Base-by-base conservation (phyloP, 2,888 invertebrate genomes). In the Chesias legatella region DNA sequence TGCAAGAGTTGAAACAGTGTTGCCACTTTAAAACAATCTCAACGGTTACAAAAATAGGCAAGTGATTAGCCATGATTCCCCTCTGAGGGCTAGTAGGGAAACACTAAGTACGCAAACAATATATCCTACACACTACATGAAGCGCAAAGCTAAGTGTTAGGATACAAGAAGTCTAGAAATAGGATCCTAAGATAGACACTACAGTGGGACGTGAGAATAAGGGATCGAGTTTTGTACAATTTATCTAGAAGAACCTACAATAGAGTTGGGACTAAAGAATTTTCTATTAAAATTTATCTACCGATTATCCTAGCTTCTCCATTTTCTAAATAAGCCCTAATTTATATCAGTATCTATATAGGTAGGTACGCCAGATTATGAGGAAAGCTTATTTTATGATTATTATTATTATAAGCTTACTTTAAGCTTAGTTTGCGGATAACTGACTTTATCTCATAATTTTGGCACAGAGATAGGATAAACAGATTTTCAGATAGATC, bases 131-230 rank as follows among this genome's bases (percentile, higher is more conserved):
- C n/a, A 1, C 6, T 10, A 7, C 27, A 41, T 43, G 22, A 31
- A 37, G 42, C 40, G 22, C 35, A 22, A 32, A 43, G 47, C 47
- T 64, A 64, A 45, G 37, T 55, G 53, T 54, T 48, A 58, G 64
- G 67, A 60, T 63, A 62, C 58, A 57, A 61, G 13, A 57, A 37
- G 22, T 29, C 45, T 40, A 40, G 40, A 45, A 36, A 37, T 63
- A 55, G 64, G 70, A 63, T 63, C 63, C 67, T 73, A 79, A 58
- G 61, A 64, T 66, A 73, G 62, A 63, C 48, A 65, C 83, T 85
- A 84, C 72, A 56, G 71, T 74, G 77, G 85, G 85, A 86, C 85
- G 85, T 83, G 84, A 84, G 79, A 77, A 79, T 77, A 84, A 85
- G 85, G 84, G 85, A 69, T 81, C 70, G 62, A 76, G 67, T 60